A percentile compares a stretch with the other conserved stretches of the same genome.
Conservation (phyloP, 2,888 invertebrate genomes). For the Pristionchus mayeri region DNA sequence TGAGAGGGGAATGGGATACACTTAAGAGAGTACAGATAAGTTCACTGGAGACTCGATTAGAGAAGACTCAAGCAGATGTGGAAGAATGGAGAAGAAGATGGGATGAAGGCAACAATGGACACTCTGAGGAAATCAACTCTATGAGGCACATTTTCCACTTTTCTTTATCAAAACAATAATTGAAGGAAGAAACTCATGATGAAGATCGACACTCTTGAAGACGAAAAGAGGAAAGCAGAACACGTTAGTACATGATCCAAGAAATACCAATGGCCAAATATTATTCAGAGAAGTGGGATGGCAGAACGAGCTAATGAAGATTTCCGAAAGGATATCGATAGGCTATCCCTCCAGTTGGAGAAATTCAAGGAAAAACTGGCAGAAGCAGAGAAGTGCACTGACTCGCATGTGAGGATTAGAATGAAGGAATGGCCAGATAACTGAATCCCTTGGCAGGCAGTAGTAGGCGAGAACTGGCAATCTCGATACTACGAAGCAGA, state of each 20-base stretch:
- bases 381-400: constrained; percentile 38
- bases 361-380: constrained; percentile 38
- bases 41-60: constrained; percentile 7
- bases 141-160: not conserved
- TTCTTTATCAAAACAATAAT: not conserved
- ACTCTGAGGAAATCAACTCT: constrained; percentile 14
- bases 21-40: not conserved
- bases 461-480: constrained; percentile 50
- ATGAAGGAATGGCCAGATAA: not conserved
- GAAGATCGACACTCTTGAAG: constrained; percentile 37
- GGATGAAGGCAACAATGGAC: constrained; percentile 38
- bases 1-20: too few relatives aligned
- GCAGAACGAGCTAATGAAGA: constrained; percentile 45
- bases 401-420: constrained; percentile 22
- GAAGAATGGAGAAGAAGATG: constrained; percentile 50
- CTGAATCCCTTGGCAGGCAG: not conserved
- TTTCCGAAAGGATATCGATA: constrained; percentile 34
- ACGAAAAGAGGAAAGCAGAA: constrained; percentile 39
- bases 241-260: not conserved
- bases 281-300: not conserved
- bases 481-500: constrained; percentile 46
- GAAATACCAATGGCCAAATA: not conserved
- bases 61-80: constrained; percentile 43
- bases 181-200: constrained; percentile 40
- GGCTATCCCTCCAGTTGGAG: constrained; percentile 10